Base-by-base conservation (phyloP, 2,113 vertebrate species). In the Muntiacus reevesi region DNA sequence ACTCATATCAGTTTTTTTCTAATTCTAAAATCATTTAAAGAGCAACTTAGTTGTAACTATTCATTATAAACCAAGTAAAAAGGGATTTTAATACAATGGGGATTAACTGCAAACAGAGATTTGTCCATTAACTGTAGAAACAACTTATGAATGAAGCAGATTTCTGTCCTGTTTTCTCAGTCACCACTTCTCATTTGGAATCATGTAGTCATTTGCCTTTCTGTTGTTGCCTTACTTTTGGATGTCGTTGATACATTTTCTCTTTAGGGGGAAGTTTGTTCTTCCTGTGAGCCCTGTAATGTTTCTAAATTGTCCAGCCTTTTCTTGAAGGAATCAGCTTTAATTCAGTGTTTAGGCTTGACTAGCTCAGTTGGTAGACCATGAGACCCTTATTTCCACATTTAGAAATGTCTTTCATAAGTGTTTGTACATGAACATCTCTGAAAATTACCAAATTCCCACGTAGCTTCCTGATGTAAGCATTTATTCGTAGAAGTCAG, bases 361-460 rank as follows among this genome's bases (percentile, higher is more conserved):
- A 98, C 98, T 99, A 99, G 98, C 97, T 99, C 97, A 98, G 98
- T 98, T 97, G 97, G 98, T 99, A 99, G 98, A 98, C 98, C 97
- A 98, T 98, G 98, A 99, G 98, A 98, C 98, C 98, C 98, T 98
- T 98, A 98, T 36, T 36, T 83, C 33, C 21, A 27, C 60, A 21
- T 67, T 93, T 89, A 74, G 90, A 79, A 87, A 60, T 90, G 59
- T 19, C n/a, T 17, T 47, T 95, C 16, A 23, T 81, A 91, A 93
- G 15, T 94, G 17, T 83, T 92, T 17, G 11, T 45, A 11, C 12
- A 4, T 78, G 30, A 52, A 2, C 40, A 16, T 91, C 13, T 91
- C 17, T 93, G n/a, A 47, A 87, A 79, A 87, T 59, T 36, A 54
- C 16, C 55, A 33, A 64, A 84, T 55, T 12, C 12, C 12, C 0